phyloP scores from a whole-genome alignment of 2,113 vertebrate species.

The Atrichornis clamosus region DNA sequence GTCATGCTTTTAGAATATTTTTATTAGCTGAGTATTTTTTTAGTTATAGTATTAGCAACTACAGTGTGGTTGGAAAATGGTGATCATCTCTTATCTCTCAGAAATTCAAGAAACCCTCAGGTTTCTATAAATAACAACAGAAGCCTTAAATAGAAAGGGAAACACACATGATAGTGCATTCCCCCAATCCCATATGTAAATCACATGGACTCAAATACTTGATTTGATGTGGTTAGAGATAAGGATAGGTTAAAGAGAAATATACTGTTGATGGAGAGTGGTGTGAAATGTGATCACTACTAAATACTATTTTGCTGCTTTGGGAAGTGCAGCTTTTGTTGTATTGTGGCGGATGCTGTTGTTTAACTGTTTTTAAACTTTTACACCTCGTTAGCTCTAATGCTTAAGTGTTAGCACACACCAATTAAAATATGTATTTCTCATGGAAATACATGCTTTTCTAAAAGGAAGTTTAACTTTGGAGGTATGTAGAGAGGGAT shows the following conservation, averaged over 20 bases:
- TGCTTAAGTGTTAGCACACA: not conserved
- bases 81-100: not conserved
- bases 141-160: conserved; percentile 21
- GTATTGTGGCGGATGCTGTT: not conserved
- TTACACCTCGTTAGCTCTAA: not conserved
- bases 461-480: not conserved
- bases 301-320: not conserved
- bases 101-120: conserved; percentile 15
- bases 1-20: not conserved
- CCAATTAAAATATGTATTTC: not conserved
- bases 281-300: not conserved
- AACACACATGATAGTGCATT: not conserved
- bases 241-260: not conserved
- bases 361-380: not conserved
- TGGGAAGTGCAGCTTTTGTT: not conserved
- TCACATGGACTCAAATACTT: not conserved
- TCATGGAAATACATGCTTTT: not conserved
- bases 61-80: not conserved
- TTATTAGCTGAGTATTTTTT: not conserved
- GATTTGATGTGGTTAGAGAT: not conserved
- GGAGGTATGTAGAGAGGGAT: not conserved
- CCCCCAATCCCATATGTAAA: not conserved
- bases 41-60: not conserved
- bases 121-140: conserved; percentile 19
- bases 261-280: not conserved